Evolutionary conservation across 2,113 vertebrate species (phyloP).

Genomic region (Python bivittatus): DNA sequence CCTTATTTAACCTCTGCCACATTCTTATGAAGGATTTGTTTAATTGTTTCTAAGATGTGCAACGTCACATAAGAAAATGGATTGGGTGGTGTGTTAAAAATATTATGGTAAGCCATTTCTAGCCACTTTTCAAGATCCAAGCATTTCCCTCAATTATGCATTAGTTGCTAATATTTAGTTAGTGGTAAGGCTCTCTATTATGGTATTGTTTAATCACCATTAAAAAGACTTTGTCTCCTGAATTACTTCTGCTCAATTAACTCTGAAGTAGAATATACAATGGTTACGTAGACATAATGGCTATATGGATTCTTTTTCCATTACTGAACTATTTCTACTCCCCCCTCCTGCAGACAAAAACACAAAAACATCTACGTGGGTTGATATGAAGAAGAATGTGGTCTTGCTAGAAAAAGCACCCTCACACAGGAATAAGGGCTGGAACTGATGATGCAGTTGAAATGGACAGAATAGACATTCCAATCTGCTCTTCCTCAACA

Average conservation of each 20-base stretch:
- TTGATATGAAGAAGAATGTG: neutral
- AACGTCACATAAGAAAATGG: neutral
- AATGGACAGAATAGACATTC: neutral
- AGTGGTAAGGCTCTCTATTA: neutral
- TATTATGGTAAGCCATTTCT: neutral
- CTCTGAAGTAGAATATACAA: neutral
- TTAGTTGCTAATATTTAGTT: neutral
- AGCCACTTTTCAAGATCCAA: neutral
- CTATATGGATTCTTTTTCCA: neutral
- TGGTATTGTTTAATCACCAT: neutral
- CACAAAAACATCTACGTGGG: neutral
- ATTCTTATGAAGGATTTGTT: neutral
- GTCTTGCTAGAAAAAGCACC: neutral
- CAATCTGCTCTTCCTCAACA: neutral
- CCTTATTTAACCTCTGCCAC: neutral
- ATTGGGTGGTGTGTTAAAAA: neutral
- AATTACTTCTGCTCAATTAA: neutral
- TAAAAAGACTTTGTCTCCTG: neutral
- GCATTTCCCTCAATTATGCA: neutral
- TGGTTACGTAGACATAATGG: neutral
- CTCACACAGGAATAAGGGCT: neutral
- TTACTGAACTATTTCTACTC: neutral
- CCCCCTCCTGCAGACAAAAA: neutral
- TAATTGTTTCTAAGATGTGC: neutral
- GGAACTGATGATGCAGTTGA: neutral